Base-by-base conservation (phyloP, 2,797 vertebrate genomes). In the Mus spretus region DNA sequence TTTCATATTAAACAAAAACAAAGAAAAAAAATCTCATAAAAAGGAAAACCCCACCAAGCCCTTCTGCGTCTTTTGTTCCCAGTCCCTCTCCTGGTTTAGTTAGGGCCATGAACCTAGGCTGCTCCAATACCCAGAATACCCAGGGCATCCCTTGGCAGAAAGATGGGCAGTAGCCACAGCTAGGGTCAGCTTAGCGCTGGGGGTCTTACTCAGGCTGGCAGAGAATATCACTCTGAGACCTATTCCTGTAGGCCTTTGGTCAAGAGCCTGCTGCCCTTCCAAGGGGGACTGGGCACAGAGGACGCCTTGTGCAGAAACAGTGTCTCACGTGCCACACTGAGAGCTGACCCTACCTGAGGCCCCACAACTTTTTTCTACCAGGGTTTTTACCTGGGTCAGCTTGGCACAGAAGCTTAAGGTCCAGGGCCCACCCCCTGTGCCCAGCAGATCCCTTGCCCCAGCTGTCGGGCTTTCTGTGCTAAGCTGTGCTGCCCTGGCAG, bases 1-100 rank as follows among this genome's bases (percentile, higher is more conserved):
- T 98, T 98, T 98, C 97, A 96, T 97, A 98, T 98, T 97, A 98
- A 98, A 98, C 97, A 97, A 97, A 97, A 97, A 97, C 80, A 96
- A 95, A 95, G 87, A 6, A 97, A 97, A 97, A 97, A 98, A 98
- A 96, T 87, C 84, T 96, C 82, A 95, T 93, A 96, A 98, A 97
- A 96, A 96, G 85, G 40, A 95, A 81, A 95, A 96, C 89, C 12
- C 72, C 94, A 67, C 2, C 78, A 0, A 8, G 34, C 26, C 34
- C 24, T 28, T 22, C 6, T 1, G 26, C 20, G 93, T 96, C 44
- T 77, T 95, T 59, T 92, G 40, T 94, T 5, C 10, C 17, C 3
- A 2, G 24, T 3, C 1, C 3, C 6, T 26, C 24, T 20, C 47
- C n/a, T 78, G 1, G 6, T 24, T 59, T 37, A 0, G 13, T 59